These are phyloP conservation scores for Rattus rattus DNA, from an alignment of 2,113 vertebrate species.

Conservation along the genomic window DNA sequence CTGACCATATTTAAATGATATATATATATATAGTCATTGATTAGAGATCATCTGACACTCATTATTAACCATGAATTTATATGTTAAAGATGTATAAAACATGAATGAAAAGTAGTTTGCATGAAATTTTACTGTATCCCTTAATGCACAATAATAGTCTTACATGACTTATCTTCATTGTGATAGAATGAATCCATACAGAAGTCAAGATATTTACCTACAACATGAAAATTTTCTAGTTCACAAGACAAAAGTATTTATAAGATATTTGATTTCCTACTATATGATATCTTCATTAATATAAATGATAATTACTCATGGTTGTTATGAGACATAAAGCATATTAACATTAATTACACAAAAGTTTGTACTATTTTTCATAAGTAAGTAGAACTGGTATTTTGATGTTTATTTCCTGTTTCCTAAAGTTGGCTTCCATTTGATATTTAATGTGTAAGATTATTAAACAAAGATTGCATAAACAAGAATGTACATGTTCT, in stretches of 20 bases:
- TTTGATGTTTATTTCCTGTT: not conserved
- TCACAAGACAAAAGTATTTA: not conserved
- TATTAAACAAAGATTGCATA: not conserved
- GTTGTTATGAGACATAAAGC: not conserved
- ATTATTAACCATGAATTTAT: conserved; percentile 71
- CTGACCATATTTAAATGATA: conserved; percentile 72
- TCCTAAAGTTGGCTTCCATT: not conserved
- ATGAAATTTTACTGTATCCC: not conserved
- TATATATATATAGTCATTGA: conserved; percentile 60
- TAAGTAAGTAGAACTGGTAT: not conserved
- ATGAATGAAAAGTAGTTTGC: not conserved
- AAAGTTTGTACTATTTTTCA: not conserved
- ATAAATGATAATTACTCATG: not conserved
- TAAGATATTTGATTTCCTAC: not conserved
- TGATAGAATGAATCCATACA: not conserved
- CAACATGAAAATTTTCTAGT: not conserved
- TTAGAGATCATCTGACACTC: conserved; percentile 70
- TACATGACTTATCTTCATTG: not conserved
- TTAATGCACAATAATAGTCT: not conserved
- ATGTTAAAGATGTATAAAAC: conserved; percentile 54
- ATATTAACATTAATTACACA: not conserved
- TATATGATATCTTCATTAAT: not conserved
- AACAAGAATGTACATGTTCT: not conserved
- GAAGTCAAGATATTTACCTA: not conserved
- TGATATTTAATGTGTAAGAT: not conserved